These are phyloP conservation scores for Smittia aterrima DNA, from an alignment of 2,888 invertebrate species.

Conservation along the genomic window DNA sequence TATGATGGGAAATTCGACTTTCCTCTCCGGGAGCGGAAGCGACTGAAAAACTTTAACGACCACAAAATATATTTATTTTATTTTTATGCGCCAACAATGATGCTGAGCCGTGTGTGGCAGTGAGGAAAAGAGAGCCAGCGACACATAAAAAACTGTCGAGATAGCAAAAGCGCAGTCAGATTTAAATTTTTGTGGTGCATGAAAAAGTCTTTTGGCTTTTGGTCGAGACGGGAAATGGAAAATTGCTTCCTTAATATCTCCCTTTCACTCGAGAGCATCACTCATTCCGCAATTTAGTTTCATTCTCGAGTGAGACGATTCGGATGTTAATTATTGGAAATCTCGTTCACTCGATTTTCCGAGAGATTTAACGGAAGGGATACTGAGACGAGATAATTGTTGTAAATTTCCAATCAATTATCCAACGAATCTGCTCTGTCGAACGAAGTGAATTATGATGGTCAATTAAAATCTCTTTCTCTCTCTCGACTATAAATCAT, in stretches of 20 bases:
- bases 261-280: background rate
- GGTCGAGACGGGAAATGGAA: constrained; percentile 42
- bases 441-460: constrained; percentile 35
- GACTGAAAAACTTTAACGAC: constrained; percentile 22
- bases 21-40: background rate
- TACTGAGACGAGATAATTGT: constrained; percentile 39
- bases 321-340: background rate
- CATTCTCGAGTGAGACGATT: background rate
- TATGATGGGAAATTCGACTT: constrained; percentile 28
- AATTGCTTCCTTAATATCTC: constrained; percentile 42
- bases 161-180: background rate
- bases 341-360: background rate
- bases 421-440: background rate
- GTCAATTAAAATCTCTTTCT: constrained; percentile 37
- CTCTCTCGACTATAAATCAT: constrained; percentile 2
- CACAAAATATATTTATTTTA: constrained; percentile 16
- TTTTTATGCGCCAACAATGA: constrained; percentile 24
- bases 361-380: constrained; percentile 6
- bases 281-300: background rate
- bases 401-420: constrained; percentile 39
- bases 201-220: background rate
- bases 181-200: background rate
- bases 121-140: no score
- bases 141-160: background rate
- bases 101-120: background rate